These are phyloP conservation scores for Falcunculus frontatus DNA, from an alignment of 2,113 vertebrate species.

Conservation along the genomic window DNA sequence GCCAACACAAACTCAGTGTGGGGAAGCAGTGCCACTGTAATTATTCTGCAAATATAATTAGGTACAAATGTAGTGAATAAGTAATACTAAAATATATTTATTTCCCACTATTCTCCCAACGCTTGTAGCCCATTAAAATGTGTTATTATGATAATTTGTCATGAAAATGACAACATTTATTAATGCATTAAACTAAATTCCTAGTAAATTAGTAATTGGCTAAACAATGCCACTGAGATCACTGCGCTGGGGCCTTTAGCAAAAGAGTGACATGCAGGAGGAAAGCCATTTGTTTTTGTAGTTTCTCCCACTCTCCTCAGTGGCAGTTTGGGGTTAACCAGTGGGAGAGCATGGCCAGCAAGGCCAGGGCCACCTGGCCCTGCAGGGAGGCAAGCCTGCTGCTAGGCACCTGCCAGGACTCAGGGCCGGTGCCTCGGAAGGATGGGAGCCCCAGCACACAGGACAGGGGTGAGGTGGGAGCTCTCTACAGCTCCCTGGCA, in stretches of 20 bases:
- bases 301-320: not conserved
- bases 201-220: constrained; percentile 67
- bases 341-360: fast-evolving
- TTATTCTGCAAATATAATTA: constrained; percentile 69
- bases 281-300: not conserved
- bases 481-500: not conserved
- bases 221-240: constrained; percentile 45
- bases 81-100: constrained; percentile 68
- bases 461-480: not conserved
- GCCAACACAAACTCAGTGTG: constrained; percentile 29
- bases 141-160: constrained; percentile 64
- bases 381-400: fast-evolving
- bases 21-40: constrained; percentile 27
- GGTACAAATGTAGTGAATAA: constrained; percentile 66
- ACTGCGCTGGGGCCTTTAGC: not conserved
- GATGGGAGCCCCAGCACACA: fast-evolving
- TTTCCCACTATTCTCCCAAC: constrained; percentile 45
- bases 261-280: not conserved
- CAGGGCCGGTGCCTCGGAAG: fast-evolving
- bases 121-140: constrained; percentile 57
- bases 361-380: not conserved
- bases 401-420: fast-evolving
- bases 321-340: not conserved
- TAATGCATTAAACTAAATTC: constrained; percentile 67
- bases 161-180: constrained; percentile 69